These are phyloP conservation scores for Hystrix brachyura DNA, from an alignment of 2,113 vertebrate species.

Conservation along the genomic window DNA sequence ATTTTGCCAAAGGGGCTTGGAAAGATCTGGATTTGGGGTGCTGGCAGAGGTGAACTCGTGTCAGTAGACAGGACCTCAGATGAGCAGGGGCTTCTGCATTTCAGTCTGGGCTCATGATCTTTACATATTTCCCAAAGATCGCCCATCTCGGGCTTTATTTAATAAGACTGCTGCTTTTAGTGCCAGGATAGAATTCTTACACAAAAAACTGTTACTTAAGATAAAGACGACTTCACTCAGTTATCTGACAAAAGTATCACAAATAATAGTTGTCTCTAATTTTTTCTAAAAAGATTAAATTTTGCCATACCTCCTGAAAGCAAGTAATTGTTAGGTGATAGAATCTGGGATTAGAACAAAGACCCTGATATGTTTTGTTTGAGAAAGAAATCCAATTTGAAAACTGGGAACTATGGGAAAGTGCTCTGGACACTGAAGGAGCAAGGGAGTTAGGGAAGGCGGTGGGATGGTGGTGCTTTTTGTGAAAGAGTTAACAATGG, in stretches of 20 bases:
- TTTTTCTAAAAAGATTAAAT: slow-evolving; percentile 2
- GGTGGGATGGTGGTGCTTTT: accelerated
- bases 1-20: slow-evolving; percentile 80
- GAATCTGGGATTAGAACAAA: slow-evolving; percentile 28
- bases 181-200: background rate
- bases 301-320: slow-evolving; percentile 8
- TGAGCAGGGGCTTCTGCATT: background rate
- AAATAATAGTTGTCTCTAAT: slow-evolving; percentile 41
- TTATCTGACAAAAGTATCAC: slow-evolving; percentile 47
- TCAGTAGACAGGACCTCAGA: background rate
- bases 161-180: background rate
- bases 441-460: background rate
- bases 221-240: background rate
- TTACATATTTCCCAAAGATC: background rate
- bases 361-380: background rate
- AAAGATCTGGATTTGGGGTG: slow-evolving; percentile 57
- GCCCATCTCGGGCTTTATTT: background rate
- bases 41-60: slow-evolving; percentile 7
- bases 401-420: background rate
- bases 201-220: background rate
- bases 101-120: background rate
- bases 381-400: slow-evolving; percentile 6
- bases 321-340: background rate
- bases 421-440: background rate
- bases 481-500: background rate